Evolutionary conservation across 2,888 invertebrate genomes (phyloP).

Genomic region (Dichetophora obliterata): DNA sequence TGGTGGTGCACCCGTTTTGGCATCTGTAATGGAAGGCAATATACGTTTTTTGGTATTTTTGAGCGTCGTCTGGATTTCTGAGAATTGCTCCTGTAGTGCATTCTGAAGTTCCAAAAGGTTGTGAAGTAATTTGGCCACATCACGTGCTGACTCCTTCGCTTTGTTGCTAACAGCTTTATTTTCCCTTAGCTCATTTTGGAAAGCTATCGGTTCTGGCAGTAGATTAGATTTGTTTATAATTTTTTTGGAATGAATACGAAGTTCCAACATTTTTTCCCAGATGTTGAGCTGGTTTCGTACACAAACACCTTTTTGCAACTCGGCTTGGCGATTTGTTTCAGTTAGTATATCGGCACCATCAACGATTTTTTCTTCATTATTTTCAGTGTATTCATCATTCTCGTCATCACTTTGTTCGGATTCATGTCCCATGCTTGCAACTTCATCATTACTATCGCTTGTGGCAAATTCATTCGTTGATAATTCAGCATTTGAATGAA

Average conservation of each 20-base stretch:
- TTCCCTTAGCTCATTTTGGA: slow-evolving; percentile 68
- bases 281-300: slow-evolving; percentile 80
- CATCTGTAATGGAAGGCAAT: slow-evolving; percentile 18
- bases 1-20: slow-evolving; percentile 28
- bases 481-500: slow-evolving; percentile 33
- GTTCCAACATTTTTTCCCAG: slow-evolving; percentile 89
- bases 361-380: slow-evolving; percentile 57
- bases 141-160: slow-evolving; percentile 72
- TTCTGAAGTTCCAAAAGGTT: slow-evolving; percentile 75
- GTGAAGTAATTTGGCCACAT: slow-evolving; percentile 75
- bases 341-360: slow-evolving; percentile 54
- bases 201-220: slow-evolving; percentile 77
- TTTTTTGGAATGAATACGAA: slow-evolving; percentile 90
- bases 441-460: slow-evolving; percentile 13
- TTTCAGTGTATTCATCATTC: slow-evolving; percentile 57
- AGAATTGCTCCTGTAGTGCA: slow-evolving; percentile 75
- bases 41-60: slow-evolving; percentile 54
- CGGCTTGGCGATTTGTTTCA: slow-evolving; percentile 69
- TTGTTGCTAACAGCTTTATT: slow-evolving; percentile 72
- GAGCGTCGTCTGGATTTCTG: slow-evolving; percentile 76
- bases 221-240: slow-evolving; percentile 81
- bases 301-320: slow-evolving; percentile 76
- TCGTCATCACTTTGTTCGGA: slow-evolving; percentile 45
- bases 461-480: not conserved
- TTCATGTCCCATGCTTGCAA: slow-evolving; percentile 45